Base-by-base conservation (phyloP, 2,888 invertebrate genomes). In the Ferrisia virgata region DNA sequence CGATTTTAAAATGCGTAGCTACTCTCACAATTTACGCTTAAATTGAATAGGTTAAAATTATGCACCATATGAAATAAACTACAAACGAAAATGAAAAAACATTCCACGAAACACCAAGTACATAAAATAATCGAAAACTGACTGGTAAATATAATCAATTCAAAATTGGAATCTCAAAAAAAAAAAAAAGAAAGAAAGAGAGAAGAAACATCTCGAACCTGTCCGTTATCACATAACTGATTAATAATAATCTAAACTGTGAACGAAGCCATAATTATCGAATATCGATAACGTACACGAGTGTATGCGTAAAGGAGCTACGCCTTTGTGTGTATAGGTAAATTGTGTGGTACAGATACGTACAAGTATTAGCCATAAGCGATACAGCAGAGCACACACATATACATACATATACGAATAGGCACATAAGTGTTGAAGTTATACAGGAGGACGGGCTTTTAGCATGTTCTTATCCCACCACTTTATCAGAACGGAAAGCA, bases 201-300 rank as follows among this genome's bases (percentile, higher is more conserved):
- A n/a, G 15, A n/a, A 76, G 22, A 53, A 53, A 53, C 53, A 53
- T 22, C 53, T 53, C 53, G 53, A 53, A 76, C 72, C 72, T 76
- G 72, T 76, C 36, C 72, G 69, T 15, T 69, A 33, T 28, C 69
- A 31, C 69, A 36, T 76, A 76, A 76, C 69, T 76, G 72, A 76
- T 76, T 76, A 76, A n/a, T n/a, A n/a, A 18, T 76, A 76, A 76
- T 76, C 72, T n/a, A 76, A 13, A 28, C n/a, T 69, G 31, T 31
- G 31, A 69, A 76, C 36, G 72, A n/a, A n/a, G n/a, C n/a, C n/a
- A n/a, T n/a, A n/a, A n/a, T 76, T 76, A 76, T 76, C 72, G 72
- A 76, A 76, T 76, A 76, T 76, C 72, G 72, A 76, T 76, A 76
- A 36, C 36, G 15, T 76, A n/a, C 18, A 5, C 2, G 72, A 11